A percentile compares a stretch with the other conserved stretches of the same genome.
These are phyloP conservation scores for Acromyrmex charruanus DNA, from an alignment of 1,140 invertebrate species.

Conservation along the genomic window DNA sequence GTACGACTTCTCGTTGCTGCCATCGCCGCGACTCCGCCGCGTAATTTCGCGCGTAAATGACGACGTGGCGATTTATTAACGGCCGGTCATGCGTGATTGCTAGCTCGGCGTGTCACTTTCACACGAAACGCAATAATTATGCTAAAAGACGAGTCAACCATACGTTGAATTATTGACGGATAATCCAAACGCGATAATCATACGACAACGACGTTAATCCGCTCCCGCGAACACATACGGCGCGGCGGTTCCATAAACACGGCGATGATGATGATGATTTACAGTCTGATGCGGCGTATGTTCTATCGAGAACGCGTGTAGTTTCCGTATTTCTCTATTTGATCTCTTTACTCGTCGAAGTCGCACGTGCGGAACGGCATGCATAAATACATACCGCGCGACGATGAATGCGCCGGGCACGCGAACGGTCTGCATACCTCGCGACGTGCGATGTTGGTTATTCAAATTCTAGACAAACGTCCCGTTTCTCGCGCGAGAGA, in stretches of 20 bases:
- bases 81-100: conserved; percentile 44
- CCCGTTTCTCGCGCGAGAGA: conserved; percentile 17
- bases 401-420: conserved; percentile 9
- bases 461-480: conserved; percentile 54
- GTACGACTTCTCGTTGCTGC: conserved; percentile 41
- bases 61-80: conserved; percentile 66
- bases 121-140: conserved; percentile 56
- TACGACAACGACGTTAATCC: conserved; percentile 23
- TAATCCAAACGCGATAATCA: conserved; percentile 52
- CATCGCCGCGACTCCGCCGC: neutral
- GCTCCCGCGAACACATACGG: neutral
- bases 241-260: neutral
- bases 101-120: conserved; percentile 42
- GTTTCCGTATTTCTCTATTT: conserved; percentile 23
- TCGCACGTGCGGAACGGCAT: conserved; percentile 36
- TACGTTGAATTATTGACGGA: conserved; percentile 41
- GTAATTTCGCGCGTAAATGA: conserved; percentile 45
- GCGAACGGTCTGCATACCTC: conserved; percentile 29
- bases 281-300: neutral
- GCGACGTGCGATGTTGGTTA: conserved; percentile 30
- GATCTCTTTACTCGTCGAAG: neutral
- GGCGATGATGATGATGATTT: conserved; percentile 30
- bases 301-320: neutral
- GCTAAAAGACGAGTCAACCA: conserved; percentile 37
- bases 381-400: conserved; percentile 28